Percentiles rank a stretch among this genome's conserved stretches.
These are phyloP conservation scores for Drosophila dives DNA, from an alignment of 2,888 invertebrate species.

Conservation along the genomic window DNA sequence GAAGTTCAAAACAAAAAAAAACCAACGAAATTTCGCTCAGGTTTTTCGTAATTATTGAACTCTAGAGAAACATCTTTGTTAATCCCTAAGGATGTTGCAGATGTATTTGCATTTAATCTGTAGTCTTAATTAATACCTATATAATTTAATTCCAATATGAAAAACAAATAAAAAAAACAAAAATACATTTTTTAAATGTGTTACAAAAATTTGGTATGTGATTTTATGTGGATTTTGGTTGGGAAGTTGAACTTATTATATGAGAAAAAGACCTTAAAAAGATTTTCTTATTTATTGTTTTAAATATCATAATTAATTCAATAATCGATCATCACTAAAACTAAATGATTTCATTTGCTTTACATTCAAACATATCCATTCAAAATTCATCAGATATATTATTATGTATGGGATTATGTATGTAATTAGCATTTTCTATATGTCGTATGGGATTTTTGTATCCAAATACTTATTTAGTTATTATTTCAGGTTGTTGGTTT, in stretches of 20 bases:
- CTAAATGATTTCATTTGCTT: slow-evolving; percentile 53
- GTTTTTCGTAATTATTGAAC: slow-evolving; percentile 70
- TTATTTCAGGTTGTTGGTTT: slow-evolving; percentile 34
- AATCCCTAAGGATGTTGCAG: slow-evolving; percentile 47
- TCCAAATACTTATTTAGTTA: slow-evolving; percentile 57
- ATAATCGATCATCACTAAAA: slow-evolving; percentile 55
- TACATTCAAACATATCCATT: slow-evolving; percentile 30
- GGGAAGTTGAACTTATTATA: slow-evolving; percentile 6
- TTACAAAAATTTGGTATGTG: slow-evolving; percentile 45
- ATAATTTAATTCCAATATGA: slow-evolving; percentile 69
- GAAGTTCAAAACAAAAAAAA: slow-evolving; percentile 30
- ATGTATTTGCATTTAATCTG: slow-evolving; percentile 74
- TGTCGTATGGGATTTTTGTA: slow-evolving; percentile 44
- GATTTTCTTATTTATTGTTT: slow-evolving; percentile 55
- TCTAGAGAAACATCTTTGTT: slow-evolving; percentile 53
- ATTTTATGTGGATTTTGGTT: slow-evolving; percentile 13
- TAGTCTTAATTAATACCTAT: slow-evolving; percentile 68
- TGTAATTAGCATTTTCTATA: slow-evolving; percentile 42
- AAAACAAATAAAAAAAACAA: slow-evolving; percentile 58
- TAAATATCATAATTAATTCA: slow-evolving; percentile 55
- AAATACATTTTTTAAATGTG: slow-evolving; percentile 69
- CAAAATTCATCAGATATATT: slow-evolving; percentile 17
- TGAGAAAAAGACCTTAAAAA: slow-evolving; percentile 23
- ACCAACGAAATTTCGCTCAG: slow-evolving; percentile 76
- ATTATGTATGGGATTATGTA: slow-evolving; percentile 1